Evolutionary conservation across 2,888 invertebrate genomes (phyloP).

Genomic region (Tethea ocularis): DNA sequence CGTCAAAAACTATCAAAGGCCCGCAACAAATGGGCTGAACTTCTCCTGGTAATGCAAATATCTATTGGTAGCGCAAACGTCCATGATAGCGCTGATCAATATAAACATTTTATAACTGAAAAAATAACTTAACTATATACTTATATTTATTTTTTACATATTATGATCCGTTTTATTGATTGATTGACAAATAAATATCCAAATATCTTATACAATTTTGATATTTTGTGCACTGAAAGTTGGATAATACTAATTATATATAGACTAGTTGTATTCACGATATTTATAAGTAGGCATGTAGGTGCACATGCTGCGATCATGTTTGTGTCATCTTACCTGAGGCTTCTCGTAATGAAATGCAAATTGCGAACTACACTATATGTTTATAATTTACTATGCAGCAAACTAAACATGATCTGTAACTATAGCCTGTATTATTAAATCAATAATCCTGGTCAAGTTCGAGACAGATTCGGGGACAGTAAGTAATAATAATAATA

Average conservation of each 20-base stretch:
- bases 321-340: conserved; percentile 32
- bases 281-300: conserved; percentile 48
- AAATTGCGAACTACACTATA: conserved; percentile 17
- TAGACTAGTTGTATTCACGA: conserved; percentile 48
- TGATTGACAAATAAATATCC: neutral
- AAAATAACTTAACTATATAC: no score
- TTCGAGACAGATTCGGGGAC: no score
- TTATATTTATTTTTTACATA: neutral
- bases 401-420: conserved; percentile 10
- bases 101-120: no score
- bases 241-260: conserved; percentile 27
- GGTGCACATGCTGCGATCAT: conserved; percentile 41
- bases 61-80: no score
- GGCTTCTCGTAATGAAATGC: conserved; percentile 44
- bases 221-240: conserved; percentile 32
- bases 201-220: conserved; percentile 16
- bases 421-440: neutral
- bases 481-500: no score
- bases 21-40: no score
- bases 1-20: no score
- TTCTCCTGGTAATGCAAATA: no score
- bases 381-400: neutral
- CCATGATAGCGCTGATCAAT: no score
- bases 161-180: neutral
- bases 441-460: no score